These are phyloP conservation scores for Drosophila nigricruria DNA, from an alignment of 2,888 invertebrate genomes.

Conservation along the genomic window DNA sequence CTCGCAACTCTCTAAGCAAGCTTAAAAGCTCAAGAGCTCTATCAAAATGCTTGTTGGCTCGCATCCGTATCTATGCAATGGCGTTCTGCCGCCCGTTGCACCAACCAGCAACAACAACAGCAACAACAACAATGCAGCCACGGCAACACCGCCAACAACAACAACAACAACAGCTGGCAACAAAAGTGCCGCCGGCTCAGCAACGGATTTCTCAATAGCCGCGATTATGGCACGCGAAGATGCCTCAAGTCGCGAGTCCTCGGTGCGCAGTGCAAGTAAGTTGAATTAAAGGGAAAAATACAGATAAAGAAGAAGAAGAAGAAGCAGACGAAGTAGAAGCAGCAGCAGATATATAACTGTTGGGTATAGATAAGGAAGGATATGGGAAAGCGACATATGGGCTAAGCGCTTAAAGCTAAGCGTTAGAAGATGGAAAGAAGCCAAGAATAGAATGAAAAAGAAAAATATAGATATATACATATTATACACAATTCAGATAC, in stretches of 20 bases:
- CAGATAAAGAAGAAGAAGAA: background rate
- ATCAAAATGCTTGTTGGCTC: constrained; percentile 82
- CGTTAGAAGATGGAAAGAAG: background rate
- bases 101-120: constrained; percentile 55
- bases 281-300: constrained; percentile 25
- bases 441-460: no score
- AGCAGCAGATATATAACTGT: background rate
- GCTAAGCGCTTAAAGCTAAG: background rate
- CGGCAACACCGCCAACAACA: constrained; percentile 41
- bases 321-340: no score
- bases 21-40: constrained; percentile 14
- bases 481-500: background rate
- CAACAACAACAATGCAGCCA: constrained; percentile 86
- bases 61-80: constrained; percentile 83
- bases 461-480: background rate
- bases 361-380: background rate
- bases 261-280: constrained; percentile 84
- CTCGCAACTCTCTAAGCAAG: background rate
- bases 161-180: constrained; percentile 71
- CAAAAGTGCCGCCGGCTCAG: constrained; percentile 86
- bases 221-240: constrained; percentile 94
- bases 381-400: background rate
- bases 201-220: constrained; percentile 97
- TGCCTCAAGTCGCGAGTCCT: constrained; percentile 83
- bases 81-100: constrained; percentile 65